Conservation (phyloP, 2,113 vertebrate species). For the Hippocampus mohnikei region DNA sequence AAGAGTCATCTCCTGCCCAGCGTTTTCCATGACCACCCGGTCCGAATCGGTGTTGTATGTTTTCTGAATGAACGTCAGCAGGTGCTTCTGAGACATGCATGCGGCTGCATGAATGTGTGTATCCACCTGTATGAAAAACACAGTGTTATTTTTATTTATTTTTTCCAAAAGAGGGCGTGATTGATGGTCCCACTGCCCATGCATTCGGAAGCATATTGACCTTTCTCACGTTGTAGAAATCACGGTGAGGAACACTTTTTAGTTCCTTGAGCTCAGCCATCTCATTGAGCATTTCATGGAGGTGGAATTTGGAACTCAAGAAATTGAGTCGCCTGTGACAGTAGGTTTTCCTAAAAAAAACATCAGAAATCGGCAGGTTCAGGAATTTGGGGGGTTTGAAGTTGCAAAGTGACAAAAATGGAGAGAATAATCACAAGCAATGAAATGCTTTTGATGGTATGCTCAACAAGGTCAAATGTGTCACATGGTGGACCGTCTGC, state of each 20-base stretch:
- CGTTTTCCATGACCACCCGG: conserved; percentile 87
- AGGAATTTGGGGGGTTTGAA: background rate
- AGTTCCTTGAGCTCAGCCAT: conserved; percentile 94
- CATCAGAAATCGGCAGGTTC: background rate
- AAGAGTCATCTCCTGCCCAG: conserved; percentile 85
- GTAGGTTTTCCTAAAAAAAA: conserved; percentile 85
- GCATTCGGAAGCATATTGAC: conserved; percentile 55
- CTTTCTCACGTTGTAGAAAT: conserved; percentile 98
- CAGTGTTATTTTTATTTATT: background rate
- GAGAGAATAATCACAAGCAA: too few species aligned
- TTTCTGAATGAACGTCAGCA: conserved; percentile 92
- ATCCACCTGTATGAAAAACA: conserved; percentile 80
- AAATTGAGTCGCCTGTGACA: conserved; percentile 94
- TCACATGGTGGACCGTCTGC: background rate
- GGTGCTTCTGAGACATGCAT: conserved; percentile 98
- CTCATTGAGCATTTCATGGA: conserved; percentile 97
- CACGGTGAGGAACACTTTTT: conserved; percentile 90
- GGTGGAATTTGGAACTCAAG: conserved; percentile 90
- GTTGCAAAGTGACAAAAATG: too few species aligned
- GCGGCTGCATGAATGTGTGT: conserved; percentile 96
- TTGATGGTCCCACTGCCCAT: too few species aligned
- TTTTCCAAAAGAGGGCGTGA: too few species aligned
- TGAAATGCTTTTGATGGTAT: too few species aligned
- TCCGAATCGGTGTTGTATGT: conserved; percentile 87
- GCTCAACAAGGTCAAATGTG: too few species aligned